Evolutionary conservation across 1,140 invertebrate genomes (phyloP).

Genomic region (Carcinoscorpius rotundicauda): DNA sequence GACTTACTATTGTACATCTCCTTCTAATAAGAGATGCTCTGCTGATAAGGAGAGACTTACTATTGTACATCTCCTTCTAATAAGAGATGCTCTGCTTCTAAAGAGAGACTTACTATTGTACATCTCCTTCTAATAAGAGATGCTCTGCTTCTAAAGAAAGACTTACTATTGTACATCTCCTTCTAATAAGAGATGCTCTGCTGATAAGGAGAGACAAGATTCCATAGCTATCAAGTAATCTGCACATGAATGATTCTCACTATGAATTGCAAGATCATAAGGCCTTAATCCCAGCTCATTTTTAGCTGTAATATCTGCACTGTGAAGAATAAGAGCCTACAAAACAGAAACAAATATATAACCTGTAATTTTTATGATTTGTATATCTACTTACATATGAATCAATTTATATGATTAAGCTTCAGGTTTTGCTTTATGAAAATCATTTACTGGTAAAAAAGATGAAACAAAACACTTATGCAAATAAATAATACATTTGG

Average conservation of each 20-base stretch:
- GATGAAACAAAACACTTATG: too few species aligned
- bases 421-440: too few species aligned
- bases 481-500: too few species aligned
- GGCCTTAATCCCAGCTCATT: conserved; percentile 19
- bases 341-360: neutral
- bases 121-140: too few species aligned
- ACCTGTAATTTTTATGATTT: neutral
- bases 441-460: too few species aligned
- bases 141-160: neutral
- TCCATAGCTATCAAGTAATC: conserved; percentile 17
- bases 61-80: too few species aligned
- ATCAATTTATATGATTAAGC: too few species aligned
- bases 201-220: conserved; percentile 15
- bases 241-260: conserved; percentile 12
- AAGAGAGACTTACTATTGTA: too few species aligned
- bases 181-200: conserved; percentile 12
- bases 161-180: conserved; percentile 19
- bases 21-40: too few species aligned
- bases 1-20: too few species aligned
- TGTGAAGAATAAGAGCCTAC: conserved; percentile 13
- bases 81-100: too few species aligned
- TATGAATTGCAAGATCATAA: conserved; percentile 14
- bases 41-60: too few species aligned
- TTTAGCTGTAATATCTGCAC: conserved; percentile 11
- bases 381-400: neutral